Percentiles rank a stretch among this genome's conserved stretches.
These are phyloP conservation scores for Tuta absoluta DNA, from an alignment of 2,888 invertebrate species.

Conservation along the genomic window DNA sequence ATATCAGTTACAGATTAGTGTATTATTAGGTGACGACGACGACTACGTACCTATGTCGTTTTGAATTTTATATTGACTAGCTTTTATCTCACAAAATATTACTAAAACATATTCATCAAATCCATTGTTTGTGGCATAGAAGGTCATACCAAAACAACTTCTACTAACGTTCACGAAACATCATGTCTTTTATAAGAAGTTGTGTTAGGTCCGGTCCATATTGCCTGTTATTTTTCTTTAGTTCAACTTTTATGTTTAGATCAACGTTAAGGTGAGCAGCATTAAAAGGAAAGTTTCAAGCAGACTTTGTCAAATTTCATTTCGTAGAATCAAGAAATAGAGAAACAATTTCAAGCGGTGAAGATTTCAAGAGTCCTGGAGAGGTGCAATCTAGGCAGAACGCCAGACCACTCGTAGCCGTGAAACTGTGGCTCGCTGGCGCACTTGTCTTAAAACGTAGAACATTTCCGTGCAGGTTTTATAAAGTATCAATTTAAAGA, in stretches of 20 bases:
- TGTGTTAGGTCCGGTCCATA: no score
- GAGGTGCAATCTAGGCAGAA: constrained; percentile 14
- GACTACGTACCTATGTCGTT: neutral
- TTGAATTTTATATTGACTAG: neutral
- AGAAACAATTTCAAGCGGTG: neutral
- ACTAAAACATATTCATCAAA: no score
- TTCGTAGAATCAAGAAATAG: neutral
- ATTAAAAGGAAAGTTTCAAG: neutral
- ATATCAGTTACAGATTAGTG: constrained; percentile 10
- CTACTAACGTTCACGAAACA: neutral
- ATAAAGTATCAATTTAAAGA: neutral
- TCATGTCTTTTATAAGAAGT: no score
- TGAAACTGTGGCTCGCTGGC: constrained; percentile 4
- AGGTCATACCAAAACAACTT: no score
- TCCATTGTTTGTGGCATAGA: no score
- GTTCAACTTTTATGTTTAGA: no score
- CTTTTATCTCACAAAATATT: neutral
- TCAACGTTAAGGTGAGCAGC: no score
- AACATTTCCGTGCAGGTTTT: neutral
- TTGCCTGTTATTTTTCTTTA: no score
- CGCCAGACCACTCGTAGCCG: neutral
- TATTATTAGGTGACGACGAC: neutral
- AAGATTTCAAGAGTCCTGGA: neutral
- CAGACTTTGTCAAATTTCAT: constrained; percentile 2
- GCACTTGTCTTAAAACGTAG: neutral